These are phyloP conservation scores for Tinea semifulvella DNA, from an alignment of 2,888 invertebrate species.

Conservation along the genomic window DNA sequence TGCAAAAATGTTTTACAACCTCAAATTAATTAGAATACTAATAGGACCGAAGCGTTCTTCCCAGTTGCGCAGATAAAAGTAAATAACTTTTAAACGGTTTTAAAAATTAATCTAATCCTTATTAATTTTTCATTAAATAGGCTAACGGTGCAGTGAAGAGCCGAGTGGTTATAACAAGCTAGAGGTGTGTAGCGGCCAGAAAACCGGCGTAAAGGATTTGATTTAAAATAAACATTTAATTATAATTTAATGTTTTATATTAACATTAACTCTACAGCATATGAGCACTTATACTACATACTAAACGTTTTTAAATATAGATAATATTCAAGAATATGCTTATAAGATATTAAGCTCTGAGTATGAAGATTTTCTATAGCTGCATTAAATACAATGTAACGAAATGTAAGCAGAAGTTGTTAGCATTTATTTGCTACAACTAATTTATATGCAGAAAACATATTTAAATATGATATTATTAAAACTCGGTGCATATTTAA, in stretches of 20 bases:
- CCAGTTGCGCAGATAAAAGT: too few species aligned
- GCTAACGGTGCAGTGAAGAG: too few species aligned
- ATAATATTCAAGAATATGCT: neutral
- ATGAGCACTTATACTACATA: neutral
- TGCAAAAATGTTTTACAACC: neutral
- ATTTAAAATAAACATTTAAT: neutral
- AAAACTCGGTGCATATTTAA: conserved; percentile 11
- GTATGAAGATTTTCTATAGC: conserved; percentile 19
- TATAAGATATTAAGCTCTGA: neutral
- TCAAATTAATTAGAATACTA: neutral
- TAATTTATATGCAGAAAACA: conserved; percentile 19
- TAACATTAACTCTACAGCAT: neutral
- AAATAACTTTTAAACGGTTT: too few species aligned
- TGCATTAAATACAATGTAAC: conserved; percentile 22
- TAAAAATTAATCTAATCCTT: too few species aligned
- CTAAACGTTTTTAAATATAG: too few species aligned
- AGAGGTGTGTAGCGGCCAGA: too few species aligned
- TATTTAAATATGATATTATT: conserved; percentile 21
- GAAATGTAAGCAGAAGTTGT: conserved; percentile 16
- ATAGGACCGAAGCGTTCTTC: too few species aligned
- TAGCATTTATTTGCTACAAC: conserved; percentile 15
- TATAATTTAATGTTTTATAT: neutral
- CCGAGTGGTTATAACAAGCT: too few species aligned
- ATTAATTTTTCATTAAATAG: too few species aligned
- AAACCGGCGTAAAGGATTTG: too few species aligned